Evolutionary conservation across 2,113 vertebrate species (phyloP).

Genomic region (Vireo altiloquus): DNA sequence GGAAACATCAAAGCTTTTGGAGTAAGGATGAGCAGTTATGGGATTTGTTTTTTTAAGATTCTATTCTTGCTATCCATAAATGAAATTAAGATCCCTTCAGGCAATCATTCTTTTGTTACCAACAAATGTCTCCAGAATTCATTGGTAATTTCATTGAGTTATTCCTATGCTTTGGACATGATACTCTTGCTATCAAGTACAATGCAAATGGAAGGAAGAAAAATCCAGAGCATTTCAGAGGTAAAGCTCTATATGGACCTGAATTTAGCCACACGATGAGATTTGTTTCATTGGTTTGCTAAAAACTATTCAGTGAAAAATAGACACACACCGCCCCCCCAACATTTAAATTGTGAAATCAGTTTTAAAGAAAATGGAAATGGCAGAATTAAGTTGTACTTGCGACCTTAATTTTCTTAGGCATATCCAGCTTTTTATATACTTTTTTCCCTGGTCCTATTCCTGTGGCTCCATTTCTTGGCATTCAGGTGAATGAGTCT

Average conservation of each 20-base stretch:
- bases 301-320: neutral
- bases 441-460: neutral
- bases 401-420: neutral
- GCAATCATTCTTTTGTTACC: neutral
- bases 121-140: neutral
- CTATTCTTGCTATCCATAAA: neutral
- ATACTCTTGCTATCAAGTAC: neutral
- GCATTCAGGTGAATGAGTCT: neutral
- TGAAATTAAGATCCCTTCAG: neutral
- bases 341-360: neutral
- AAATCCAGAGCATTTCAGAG: neutral
- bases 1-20: neutral
- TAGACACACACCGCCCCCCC: no score
- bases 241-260: neutral
- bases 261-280: neutral
- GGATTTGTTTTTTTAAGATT: neutral
- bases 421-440: neutral
- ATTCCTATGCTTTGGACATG: neutral
- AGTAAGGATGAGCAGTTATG: neutral
- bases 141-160: neutral
- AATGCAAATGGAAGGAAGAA: neutral
- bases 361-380: neutral
- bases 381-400: neutral
- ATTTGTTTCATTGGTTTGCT: neutral
- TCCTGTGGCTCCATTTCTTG: neutral